A percentile compares a stretch with the other conserved stretches of the same genome.
Evolutionary conservation across 2,113 vertebrate species (phyloP).

Genomic region (Cariama cristata): DNA sequence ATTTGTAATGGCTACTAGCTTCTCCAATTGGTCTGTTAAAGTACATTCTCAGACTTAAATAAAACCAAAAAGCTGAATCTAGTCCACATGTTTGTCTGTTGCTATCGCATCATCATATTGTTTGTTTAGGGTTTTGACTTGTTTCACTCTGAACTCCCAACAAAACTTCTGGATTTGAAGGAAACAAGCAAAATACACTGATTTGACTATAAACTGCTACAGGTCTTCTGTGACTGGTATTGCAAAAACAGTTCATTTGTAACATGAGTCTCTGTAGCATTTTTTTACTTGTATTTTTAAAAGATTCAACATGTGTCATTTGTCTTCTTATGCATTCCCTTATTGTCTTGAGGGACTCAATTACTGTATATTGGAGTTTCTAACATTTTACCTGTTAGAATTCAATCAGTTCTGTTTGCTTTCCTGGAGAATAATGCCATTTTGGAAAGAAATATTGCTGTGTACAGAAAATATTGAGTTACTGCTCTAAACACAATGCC

Average conservation of each 20-base stretch:
- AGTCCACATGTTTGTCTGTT: constrained; percentile 70
- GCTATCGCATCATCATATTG: constrained; percentile 65
- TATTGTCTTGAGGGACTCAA: constrained; percentile 76
- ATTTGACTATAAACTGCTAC: constrained; percentile 72
- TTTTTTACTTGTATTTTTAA: constrained; percentile 77
- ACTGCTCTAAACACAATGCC: constrained; percentile 77
- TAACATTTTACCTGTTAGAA: constrained; percentile 75
- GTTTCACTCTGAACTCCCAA: constrained; percentile 60
- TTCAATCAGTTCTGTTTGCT: constrained; percentile 67
- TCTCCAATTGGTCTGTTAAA: constrained; percentile 73
- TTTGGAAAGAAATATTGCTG: constrained; percentile 75
- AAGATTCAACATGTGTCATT: constrained; percentile 66
- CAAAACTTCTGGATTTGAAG: constrained; percentile 68
- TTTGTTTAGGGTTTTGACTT: constrained; percentile 70
- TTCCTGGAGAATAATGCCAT: constrained; percentile 75
- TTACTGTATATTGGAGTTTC: constrained; percentile 75
- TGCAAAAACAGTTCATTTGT: constrained; percentile 63
- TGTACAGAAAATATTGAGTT: constrained; percentile 73
- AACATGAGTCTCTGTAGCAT: constrained; percentile 75
- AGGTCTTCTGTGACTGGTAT: constrained; percentile 68
- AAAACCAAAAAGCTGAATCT: constrained; percentile 76
- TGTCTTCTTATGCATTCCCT: constrained; percentile 77
- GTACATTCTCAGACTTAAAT: constrained; percentile 72
- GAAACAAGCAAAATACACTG: constrained; percentile 68
- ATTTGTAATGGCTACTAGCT: constrained; percentile 53